Conservation (phyloP, 1,140 invertebrate species). For the Plodia interpunctella region DNA sequence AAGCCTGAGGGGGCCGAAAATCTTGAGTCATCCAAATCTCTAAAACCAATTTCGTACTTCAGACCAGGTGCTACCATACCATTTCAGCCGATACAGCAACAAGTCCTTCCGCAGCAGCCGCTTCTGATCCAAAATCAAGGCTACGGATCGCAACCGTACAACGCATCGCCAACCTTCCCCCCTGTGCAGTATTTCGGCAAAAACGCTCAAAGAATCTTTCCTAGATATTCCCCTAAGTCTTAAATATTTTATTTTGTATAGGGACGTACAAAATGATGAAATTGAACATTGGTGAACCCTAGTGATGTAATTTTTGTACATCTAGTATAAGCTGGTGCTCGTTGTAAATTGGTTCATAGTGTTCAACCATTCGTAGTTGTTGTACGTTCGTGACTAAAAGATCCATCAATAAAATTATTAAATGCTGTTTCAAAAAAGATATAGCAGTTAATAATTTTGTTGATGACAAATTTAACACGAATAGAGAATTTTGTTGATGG, state of each 20-base stretch:
- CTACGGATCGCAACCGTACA: constrained; percentile 11
- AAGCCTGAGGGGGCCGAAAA: constrained; percentile 8
- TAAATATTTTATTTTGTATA: neutral
- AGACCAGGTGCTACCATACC: constrained; percentile 4
- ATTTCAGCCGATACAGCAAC: neutral
- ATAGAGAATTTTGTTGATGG: too few relatives aligned
- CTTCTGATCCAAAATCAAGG: neutral
- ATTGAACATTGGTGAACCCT: too few relatives aligned
- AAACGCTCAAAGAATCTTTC: constrained; percentile 49
- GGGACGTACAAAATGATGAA: neutral
- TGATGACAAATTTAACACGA: too few relatives aligned
- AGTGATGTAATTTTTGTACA: too few relatives aligned
- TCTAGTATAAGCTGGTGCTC: too few relatives aligned
- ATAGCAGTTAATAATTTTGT: too few relatives aligned
- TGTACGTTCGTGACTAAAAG: too few relatives aligned
- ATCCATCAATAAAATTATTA: too few relatives aligned
- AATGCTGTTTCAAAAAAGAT: too few relatives aligned
- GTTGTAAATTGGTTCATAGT: too few relatives aligned
- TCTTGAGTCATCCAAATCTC: constrained; percentile 7
- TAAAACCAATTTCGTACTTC: constrained; percentile 14
- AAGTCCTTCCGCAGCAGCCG: constrained; percentile 15
- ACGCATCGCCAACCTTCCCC: constrained; percentile 32
- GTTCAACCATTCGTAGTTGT: too few relatives aligned
- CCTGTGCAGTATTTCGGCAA: constrained; percentile 63
- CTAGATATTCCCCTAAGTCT: constrained; percentile 18